Conservation (phyloP, 1,140 invertebrate genomes). For the Lordiphosa mommai region DNA sequence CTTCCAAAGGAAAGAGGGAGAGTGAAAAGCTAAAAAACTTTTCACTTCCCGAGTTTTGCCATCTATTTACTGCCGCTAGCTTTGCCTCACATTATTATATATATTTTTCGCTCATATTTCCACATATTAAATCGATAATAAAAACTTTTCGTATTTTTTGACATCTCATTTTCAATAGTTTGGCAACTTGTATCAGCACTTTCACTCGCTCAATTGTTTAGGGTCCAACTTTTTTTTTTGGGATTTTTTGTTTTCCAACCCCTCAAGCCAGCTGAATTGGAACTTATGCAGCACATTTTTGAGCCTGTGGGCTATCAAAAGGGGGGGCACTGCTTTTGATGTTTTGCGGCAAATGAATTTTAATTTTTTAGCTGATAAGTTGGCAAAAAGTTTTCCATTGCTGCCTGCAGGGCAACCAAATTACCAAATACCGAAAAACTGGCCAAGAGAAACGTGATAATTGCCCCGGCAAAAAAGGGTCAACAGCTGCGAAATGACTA, state of each 20-base stretch:
- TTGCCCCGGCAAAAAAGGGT: constrained; percentile 69
- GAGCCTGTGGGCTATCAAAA: constrained; percentile 24
- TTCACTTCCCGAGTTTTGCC: constrained; percentile 6
- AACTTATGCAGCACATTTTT: constrained; percentile 55
- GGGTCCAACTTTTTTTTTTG: constrained; percentile 21
- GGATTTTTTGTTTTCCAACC: background rate
- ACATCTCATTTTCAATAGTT: constrained; percentile 76
- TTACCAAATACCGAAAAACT: constrained; percentile 31
- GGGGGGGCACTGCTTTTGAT: constrained; percentile 40
- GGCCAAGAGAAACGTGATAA: constrained; percentile 58
- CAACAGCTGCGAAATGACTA: constrained; percentile 44
- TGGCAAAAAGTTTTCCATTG: constrained; percentile 26
- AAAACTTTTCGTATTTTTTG: constrained; percentile 73
- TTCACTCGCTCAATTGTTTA: constrained; percentile 52
- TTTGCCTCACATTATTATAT: constrained; percentile 5
- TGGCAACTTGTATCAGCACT: constrained; percentile 52
- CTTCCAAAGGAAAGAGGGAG: constrained; percentile 1
- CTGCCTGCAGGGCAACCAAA: constrained; percentile 26
- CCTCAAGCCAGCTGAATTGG: constrained; percentile 36
- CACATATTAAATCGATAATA: constrained; percentile 74
- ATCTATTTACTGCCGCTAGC: background rate
- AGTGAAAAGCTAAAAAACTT: constrained; percentile 5
- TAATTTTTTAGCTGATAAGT: constrained; percentile 50
- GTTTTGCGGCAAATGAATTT: constrained; percentile 57
- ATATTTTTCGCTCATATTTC: background rate